Percentiles rank a stretch among this genome's conserved stretches.
phyloP scores from a whole-genome alignment of 1,140 invertebrate genomes.

The Phymorhynchus buccinoides region DNA sequence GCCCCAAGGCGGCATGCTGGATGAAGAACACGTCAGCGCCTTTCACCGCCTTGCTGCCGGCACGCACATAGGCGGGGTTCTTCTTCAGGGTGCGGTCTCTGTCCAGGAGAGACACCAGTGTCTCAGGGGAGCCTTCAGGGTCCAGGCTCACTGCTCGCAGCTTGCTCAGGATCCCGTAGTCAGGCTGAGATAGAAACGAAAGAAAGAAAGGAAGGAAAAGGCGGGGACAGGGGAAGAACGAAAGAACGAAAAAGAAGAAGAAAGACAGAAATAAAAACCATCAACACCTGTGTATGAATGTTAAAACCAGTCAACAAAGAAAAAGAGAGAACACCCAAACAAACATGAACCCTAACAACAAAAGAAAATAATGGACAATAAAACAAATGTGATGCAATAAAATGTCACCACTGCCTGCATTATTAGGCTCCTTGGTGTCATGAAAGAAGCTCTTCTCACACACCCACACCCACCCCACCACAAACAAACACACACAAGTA shows the following conservation, averaged over 20 bases:
- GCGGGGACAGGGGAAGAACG: neutral
- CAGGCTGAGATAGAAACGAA: neutral
- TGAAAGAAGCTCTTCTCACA: too few relatives aligned
- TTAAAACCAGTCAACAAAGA: too few relatives aligned
- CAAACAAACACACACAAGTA: too few relatives aligned
- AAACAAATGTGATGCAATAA: too few relatives aligned
- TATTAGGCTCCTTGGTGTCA: too few relatives aligned
- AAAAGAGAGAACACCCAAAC: too few relatives aligned
- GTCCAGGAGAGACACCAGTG: slow-evolving; percentile 3
- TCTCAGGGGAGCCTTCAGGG: neutral
- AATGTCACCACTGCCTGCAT: too few relatives aligned
- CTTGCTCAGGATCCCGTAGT: slow-evolving; percentile 5
- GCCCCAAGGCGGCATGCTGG: slow-evolving; percentile 1
- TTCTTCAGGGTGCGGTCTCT: slow-evolving; percentile 10
- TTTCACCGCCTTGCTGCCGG: neutral
- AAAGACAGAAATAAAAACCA: neutral
- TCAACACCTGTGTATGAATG: too few relatives aligned
- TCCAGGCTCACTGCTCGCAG: neutral
- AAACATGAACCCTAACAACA: too few relatives aligned
- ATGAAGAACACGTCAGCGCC: neutral
- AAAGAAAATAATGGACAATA: too few relatives aligned
- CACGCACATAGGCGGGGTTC: neutral
- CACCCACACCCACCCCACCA: too few relatives aligned
- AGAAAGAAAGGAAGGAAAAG: neutral
- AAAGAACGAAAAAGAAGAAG: neutral